phyloP scores from a whole-genome alignment of 2,797 vertebrate species.

The Enteromius viviparus region DNA sequence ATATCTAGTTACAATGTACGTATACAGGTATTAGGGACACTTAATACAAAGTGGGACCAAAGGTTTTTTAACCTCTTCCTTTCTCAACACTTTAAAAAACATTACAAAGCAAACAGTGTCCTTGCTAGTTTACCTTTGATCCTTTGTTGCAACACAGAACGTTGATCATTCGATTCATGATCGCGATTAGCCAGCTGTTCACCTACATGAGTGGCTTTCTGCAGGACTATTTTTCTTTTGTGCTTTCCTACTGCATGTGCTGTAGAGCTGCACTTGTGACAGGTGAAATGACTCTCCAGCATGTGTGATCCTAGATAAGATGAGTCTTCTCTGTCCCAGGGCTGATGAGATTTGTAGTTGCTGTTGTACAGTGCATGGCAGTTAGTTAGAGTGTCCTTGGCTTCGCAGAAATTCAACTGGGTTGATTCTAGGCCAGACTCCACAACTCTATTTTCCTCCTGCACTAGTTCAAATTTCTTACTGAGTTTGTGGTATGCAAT shows the following conservation, averaged over 20 bases:
- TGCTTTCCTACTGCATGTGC: conserved; percentile 29
- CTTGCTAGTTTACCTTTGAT: conserved; percentile 45
- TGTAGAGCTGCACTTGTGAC: conserved; percentile 65
- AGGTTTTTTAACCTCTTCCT: not conserved
- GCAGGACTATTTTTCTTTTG: conserved; percentile 40
- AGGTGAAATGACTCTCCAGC: conserved; percentile 59
- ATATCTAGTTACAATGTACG: no score
- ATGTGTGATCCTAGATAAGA: conserved; percentile 50
- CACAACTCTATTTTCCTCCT: conserved; percentile 54
- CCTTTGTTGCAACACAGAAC: conserved; percentile 23
- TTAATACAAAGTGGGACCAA: not conserved
- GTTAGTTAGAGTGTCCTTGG: conserved; percentile 65
- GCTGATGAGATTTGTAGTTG: conserved; percentile 54
- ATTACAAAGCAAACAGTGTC: not conserved
- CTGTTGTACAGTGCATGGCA: conserved; percentile 63
- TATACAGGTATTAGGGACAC: no score
- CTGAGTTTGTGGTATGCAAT: conserved; percentile 75
- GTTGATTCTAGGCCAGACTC: conserved; percentile 59
- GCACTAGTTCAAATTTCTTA: conserved; percentile 57
- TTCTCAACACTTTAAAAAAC: not conserved
- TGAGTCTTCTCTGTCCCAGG: conserved; percentile 60
- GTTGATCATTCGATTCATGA: conserved; percentile 20
- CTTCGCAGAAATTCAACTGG: conserved; percentile 67
- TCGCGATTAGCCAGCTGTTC: conserved; percentile 23
- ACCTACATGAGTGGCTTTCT: conserved; percentile 38